Evolutionary conservation across 2,888 invertebrate genomes (phyloP), one percentile per base, ranked within the genome.

Genomic region (Cryptus viduatorius): DNA sequence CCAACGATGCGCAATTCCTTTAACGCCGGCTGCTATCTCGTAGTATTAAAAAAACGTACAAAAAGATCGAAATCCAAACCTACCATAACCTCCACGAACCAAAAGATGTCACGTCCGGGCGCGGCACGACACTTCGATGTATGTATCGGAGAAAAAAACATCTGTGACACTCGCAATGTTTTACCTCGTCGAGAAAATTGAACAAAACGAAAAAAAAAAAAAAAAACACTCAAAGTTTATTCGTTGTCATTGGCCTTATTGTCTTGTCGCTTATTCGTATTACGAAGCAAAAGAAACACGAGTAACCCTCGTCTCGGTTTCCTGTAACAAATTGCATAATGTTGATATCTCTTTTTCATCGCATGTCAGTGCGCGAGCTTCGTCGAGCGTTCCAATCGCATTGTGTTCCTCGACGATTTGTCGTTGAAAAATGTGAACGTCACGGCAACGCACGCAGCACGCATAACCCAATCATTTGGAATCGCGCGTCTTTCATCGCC

Each of bases 291-390:
- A 24, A 44, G 59, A 59, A 44, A 59, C 24, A n/a, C 59, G 44
- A 59, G 72, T 37, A 59, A 72, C 56, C 59, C 42, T 44, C 44
- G 72, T n/a, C 72, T 72, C 42, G 56, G 59, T 72, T 44, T 59
- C 72, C 42, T 72, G 72, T 59, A 44, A 56, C 42, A 7, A 16
- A 75, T 75, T 75, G 67, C 75, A 81, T 80, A 73, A 80, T 67
- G 44, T 65, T 59, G 67, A n/a, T n/a, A 24, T 37, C 37, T 78
- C 19, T 53, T 78, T 14, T 53, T 79, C 65, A 37, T 81, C 68
- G 50, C 44, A 48, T 31, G 24, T 4, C 67, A 56, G 53, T 53
- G 78, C 7, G 42, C 7, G 42, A 37, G 44, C 44, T 44, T 61
- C 42, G 24, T 59, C 59, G 72, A 72, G 42, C 59, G 24, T 44